phyloP scores from a whole-genome alignment of 2,113 vertebrate species.

The Nymphicus hollandicus region DNA sequence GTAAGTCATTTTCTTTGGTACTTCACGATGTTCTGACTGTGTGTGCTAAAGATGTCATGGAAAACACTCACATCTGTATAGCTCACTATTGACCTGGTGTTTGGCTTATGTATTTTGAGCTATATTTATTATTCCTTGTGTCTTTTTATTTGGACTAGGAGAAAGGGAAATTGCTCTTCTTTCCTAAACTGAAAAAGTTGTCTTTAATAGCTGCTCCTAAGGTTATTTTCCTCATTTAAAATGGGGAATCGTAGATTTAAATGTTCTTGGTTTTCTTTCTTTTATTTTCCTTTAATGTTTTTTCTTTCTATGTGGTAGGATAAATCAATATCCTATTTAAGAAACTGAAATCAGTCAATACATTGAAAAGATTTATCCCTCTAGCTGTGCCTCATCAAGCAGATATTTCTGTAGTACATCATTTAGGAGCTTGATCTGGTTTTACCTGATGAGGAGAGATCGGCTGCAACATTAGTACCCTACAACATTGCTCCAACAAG shows the following conservation, averaged over 20 bases:
- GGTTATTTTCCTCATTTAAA: slow-evolving; percentile 31
- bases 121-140: background rate
- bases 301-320: slow-evolving; percentile 5
- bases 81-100: background rate
- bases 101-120: background rate
- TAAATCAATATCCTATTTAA: slow-evolving; percentile 44
- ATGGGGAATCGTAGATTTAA: slow-evolving; percentile 11
- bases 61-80: background rate
- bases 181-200: background rate
- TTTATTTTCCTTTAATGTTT: background rate
- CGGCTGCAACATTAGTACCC: background rate
- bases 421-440: background rate
- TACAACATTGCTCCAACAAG: background rate
- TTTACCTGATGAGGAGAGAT: background rate
- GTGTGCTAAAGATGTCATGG: background rate
- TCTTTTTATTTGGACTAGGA: slow-evolving; percentile 3
- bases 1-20: slow-evolving; percentile 63
- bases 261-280: background rate
- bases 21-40: background rate
- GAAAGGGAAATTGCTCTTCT: slow-evolving; percentile 29
- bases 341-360: slow-evolving; percentile 30
- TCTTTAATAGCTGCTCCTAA: background rate
- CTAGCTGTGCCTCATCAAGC: background rate
- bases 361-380: slow-evolving; percentile 1
- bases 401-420: background rate